Base-by-base conservation (phyloP, 1,140 invertebrate species). In the Drosophila subobscura region DNA sequence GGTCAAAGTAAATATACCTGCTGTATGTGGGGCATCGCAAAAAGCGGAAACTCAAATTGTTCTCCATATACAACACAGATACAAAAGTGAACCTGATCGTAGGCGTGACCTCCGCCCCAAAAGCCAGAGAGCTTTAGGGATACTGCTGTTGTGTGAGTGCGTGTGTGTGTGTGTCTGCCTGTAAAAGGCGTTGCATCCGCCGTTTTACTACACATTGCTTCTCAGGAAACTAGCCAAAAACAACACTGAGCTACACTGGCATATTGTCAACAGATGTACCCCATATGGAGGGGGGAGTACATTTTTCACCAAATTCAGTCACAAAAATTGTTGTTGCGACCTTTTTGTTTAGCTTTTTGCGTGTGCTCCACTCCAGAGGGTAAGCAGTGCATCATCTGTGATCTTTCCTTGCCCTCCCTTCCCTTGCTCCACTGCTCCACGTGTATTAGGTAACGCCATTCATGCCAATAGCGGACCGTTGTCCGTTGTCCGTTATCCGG, bases 181-280 rank as follows among this genome's bases (percentile, higher is more conserved):
- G 52, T 85, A 72, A 64, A 84, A 60, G 79, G 77, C 61, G 29
- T 67, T 75, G 80, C 80, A 84, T 84, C 80, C 79, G 79, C 55
- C 61, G 76, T 63, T 83, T 83, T 61, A 72, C 60, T 37, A 37
- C 33, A 37, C 10, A 12, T 37, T 37, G 33, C 66, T 61, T 56
- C 60, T 60, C 66, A 85, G 79, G 79, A 84, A 84, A 72, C 47
- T 46, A 25, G 16, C 42, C 27, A 56, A 61, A 61, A 33, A 8
- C 33, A 44, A 52, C 37, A 22, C 40, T 12, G n/a, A 29, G n/a
- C 23, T 23, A 41, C 27, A 33, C 22, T 42, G 6, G 2, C 50
- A 70, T 37, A 37, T 37, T 37, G 33, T 37, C 33, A 51, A 57
- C 56, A 40, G 29, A 70, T 67, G 33, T 57, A 33, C 51, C 33